A percentile compares a stretch with the other conserved stretches of the same genome.
These are phyloP conservation scores for Hemicrepidius hirtus DNA, from an alignment of 2,888 invertebrate species.

Conservation along the genomic window DNA sequence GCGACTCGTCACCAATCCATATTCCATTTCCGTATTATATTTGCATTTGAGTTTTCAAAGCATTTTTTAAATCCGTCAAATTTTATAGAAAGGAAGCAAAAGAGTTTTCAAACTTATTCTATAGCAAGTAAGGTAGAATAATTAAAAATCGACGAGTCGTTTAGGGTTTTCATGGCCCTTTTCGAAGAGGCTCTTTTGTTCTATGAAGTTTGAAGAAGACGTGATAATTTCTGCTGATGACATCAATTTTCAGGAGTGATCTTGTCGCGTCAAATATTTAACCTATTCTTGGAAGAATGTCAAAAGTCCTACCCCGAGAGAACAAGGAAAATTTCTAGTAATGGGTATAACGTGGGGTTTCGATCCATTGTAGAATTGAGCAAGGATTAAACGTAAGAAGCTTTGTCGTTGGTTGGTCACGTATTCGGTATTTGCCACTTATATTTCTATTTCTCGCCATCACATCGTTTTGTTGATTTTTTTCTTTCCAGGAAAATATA, in stretches of 20 bases:
- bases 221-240: constrained; percentile 58
- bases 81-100: too few species aligned
- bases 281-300: constrained; percentile 17
- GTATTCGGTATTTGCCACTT: constrained; percentile 65
- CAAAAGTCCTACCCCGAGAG: constrained; percentile 26
- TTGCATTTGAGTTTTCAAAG: too few species aligned
- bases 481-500: constrained; percentile 25
- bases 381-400: constrained; percentile 66
- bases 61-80: too few species aligned
- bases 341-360: constrained; percentile 52
- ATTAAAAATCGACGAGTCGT: constrained; percentile 39
- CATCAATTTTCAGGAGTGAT: constrained; percentile 49
- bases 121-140: too few species aligned
- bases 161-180: constrained; percentile 24
- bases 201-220: constrained; percentile 54
- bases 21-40: too few species aligned
- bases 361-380: constrained; percentile 57
- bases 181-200: constrained; percentile 43
- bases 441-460: constrained; percentile 56
- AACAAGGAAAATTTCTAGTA: constrained; percentile 57
- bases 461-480: constrained; percentile 36
- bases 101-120: too few species aligned
- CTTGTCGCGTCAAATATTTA: constrained; percentile 35
- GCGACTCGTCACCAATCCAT: constrained; percentile 21
- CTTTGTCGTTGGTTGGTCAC: constrained; percentile 65